These are phyloP conservation scores for Eupithecia insigniata DNA, from an alignment of 2,888 invertebrate genomes.

Conservation along the genomic window DNA sequence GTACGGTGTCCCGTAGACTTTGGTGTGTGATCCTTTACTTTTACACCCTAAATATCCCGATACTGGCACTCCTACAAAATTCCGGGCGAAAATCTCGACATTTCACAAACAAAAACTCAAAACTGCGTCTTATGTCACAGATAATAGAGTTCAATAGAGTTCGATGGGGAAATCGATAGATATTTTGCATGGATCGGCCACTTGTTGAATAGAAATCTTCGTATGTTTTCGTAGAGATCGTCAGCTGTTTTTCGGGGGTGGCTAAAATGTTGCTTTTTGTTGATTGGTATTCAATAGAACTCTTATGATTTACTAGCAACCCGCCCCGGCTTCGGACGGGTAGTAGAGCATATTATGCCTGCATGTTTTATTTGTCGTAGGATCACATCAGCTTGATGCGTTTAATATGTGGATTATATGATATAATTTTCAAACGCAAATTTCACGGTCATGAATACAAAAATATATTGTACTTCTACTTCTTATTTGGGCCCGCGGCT, in stretches of 20 bases:
- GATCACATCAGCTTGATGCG: too few relatives aligned
- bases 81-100: conserved; percentile 6
- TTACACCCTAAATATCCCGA: background rate
- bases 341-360: too few relatives aligned
- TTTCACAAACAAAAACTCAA: conserved; percentile 5
- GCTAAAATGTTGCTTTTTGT: conserved; percentile 59
- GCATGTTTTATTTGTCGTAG: too few relatives aligned
- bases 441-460: background rate
- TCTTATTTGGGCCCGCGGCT: background rate
- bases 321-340: too few relatives aligned
- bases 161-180: conserved; percentile 54
- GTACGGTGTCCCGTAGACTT: too few relatives aligned
- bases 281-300: background rate
- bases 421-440: background rate
- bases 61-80: background rate
- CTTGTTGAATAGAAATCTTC: conserved; percentile 80
- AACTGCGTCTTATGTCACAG: conserved; percentile 23
- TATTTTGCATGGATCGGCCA: conserved; percentile 64
- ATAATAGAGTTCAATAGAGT: conserved; percentile 46
- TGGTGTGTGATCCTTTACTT: too few relatives aligned
- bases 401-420: too few relatives aligned
- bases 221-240: conserved; percentile 72
- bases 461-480: background rate
- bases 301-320: background rate
- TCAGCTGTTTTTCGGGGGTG: conserved; percentile 52